These are phyloP conservation scores for Sebastes flavidus DNA, from an alignment of 2,797 vertebrate genomes.

Conservation along the genomic window DNA sequence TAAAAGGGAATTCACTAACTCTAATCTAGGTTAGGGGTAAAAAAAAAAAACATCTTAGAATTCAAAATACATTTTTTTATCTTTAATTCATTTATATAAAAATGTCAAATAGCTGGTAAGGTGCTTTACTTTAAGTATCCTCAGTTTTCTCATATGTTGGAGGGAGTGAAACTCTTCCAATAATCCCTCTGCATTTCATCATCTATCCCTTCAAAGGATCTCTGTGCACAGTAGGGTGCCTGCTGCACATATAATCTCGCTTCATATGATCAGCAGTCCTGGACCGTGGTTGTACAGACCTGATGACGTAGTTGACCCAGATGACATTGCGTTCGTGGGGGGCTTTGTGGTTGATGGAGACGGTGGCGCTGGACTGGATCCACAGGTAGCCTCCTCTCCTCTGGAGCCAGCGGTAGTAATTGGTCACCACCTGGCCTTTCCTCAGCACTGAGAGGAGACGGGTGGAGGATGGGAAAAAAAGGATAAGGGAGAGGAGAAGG, in stretches of 20 bases:
- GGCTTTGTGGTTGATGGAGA: constrained; percentile 91
- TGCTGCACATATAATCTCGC: constrained; percentile 19
- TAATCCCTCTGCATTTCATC: constrained; percentile 63
- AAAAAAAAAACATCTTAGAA: background rate
- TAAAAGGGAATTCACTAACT: background rate
- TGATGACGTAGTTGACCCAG: constrained; percentile 93
- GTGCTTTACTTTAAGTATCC: constrained; percentile 40
- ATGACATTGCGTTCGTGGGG: constrained; percentile 92
- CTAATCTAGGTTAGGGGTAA: background rate
- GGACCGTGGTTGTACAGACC: constrained; percentile 73
- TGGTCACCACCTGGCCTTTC: constrained; percentile 92
- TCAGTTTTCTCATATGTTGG: constrained; percentile 33
- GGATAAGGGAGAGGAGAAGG: background rate
- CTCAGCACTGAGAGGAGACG: constrained; percentile 82
- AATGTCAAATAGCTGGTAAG: background rate
- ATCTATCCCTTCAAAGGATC: constrained; percentile 58
- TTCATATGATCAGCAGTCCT: constrained; percentile 4
- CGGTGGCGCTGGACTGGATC: constrained; percentile 92
- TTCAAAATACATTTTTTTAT: background rate
- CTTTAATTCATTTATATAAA: background rate
- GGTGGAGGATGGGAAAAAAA: background rate
- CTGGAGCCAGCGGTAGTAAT: constrained; percentile 93
- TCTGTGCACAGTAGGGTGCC: constrained; percentile 34
- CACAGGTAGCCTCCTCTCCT: constrained; percentile 90
- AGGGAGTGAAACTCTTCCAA: constrained; percentile 31